Evolutionary conservation across 2,113 vertebrate genomes (phyloP).

Genomic region (Spermophilus dauricus): DNA sequence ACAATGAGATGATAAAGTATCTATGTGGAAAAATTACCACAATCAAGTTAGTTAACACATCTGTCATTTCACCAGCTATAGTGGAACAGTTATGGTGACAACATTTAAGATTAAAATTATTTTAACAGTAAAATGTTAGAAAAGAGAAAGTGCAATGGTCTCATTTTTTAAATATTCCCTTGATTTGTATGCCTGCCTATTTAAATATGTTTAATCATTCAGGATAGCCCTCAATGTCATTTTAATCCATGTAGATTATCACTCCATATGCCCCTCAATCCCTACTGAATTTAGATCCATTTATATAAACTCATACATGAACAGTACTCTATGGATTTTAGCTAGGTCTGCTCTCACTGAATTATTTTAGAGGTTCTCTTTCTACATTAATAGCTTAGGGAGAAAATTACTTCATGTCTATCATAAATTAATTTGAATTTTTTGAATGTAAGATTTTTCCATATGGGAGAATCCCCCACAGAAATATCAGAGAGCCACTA

Average conservation of each 20-base stretch:
- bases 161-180: not conserved
- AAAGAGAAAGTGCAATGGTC: not conserved
- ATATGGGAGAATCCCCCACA: not conserved
- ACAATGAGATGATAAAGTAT: not conserved
- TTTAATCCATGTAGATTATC: not conserved
- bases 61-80: not conserved
- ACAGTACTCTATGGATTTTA: not conserved
- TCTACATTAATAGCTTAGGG: not conserved
- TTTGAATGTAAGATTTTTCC: not conserved
- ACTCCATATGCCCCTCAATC: accelerated
- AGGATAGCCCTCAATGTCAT: not conserved
- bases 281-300: not conserved
- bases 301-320: not conserved
- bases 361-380: not conserved
- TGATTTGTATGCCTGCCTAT: not conserved
- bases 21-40: not conserved
- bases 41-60: not conserved
- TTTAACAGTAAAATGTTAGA: not conserved
- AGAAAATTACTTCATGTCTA: not conserved
- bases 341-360: not conserved
- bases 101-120: not conserved
- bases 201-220: not conserved
- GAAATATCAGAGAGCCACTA: not conserved
- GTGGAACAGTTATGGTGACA: not conserved
- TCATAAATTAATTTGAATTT: not conserved